These are phyloP conservation scores for Amazona guildingii DNA, from an alignment of 2,113 vertebrate genomes.

Conservation along the genomic window DNA sequence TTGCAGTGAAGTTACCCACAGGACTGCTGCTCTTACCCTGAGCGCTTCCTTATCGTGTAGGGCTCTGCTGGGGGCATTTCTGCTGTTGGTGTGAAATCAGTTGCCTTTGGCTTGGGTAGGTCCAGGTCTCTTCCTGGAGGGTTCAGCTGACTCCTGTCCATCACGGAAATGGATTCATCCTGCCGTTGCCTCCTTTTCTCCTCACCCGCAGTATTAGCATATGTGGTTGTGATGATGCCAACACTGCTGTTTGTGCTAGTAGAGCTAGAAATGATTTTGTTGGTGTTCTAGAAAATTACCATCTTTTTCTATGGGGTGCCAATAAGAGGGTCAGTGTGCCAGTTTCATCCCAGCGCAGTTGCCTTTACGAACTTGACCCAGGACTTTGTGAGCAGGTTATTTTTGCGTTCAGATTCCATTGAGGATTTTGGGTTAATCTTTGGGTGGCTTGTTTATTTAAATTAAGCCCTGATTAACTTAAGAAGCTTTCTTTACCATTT, in stretches of 20 bases:
- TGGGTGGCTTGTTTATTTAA: slow-evolving; percentile 32
- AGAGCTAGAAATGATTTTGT: background rate
- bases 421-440: slow-evolving; percentile 27
- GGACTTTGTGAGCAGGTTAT: background rate
- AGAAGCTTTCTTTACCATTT: slow-evolving; percentile 44
- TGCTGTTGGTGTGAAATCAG: background rate
- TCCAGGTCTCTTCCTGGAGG: background rate
- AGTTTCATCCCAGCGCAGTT: background rate
- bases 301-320: background rate
- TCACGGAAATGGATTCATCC: background rate
- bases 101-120: background rate
- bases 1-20: background rate
- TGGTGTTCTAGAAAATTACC: background rate
- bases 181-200: background rate
- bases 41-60: accelerated
- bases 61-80: background rate
- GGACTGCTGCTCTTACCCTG: background rate
- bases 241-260: background rate
- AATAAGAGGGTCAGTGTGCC: background rate
- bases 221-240: background rate
- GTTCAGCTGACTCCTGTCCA: background rate
- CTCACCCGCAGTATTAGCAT: background rate
- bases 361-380: background rate
- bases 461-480: slow-evolving; percentile 48
- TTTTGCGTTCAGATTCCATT: background rate